phyloP scores from a whole-genome alignment of 2,113 vertebrate species.

The Telmatochromis bifrenatus region DNA sequence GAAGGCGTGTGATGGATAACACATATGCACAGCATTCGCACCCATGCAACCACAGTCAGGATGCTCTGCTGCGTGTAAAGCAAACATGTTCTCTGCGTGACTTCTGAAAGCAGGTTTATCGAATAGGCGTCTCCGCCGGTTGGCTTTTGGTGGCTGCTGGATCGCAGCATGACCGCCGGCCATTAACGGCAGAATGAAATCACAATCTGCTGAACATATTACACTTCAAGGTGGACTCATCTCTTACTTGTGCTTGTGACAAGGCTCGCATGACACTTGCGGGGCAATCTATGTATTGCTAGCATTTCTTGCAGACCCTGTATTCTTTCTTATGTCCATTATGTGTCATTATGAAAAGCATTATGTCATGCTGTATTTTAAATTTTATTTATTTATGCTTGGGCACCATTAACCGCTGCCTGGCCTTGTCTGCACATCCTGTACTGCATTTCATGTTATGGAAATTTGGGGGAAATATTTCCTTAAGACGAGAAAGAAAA shows the following conservation, averaged over 20 bases:
- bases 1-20: not conserved
- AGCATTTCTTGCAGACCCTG: slow-evolving; percentile 10
- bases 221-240: not conserved
- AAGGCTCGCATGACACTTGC: not conserved
- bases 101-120: not conserved
- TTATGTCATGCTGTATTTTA: not conserved
- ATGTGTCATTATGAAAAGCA: not conserved
- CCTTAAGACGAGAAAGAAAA: not conserved
- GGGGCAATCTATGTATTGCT: not conserved
- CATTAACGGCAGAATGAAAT: not conserved
- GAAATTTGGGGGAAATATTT: not conserved
- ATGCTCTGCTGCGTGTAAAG: not conserved
- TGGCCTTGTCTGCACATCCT: not conserved
- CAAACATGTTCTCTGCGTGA: not conserved
- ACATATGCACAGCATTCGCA: not conserved
- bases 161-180: not conserved
- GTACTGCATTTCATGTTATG: not conserved
- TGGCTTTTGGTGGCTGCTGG: not conserved
- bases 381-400: not conserved
- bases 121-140: not conserved
- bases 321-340: not conserved
- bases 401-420: not conserved
- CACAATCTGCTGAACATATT: not conserved
- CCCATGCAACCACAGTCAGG: not conserved
- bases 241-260: not conserved